These are phyloP conservation scores for Podarcis cretensis DNA, from an alignment of 2,113 vertebrate species.

Conservation along the genomic window DNA sequence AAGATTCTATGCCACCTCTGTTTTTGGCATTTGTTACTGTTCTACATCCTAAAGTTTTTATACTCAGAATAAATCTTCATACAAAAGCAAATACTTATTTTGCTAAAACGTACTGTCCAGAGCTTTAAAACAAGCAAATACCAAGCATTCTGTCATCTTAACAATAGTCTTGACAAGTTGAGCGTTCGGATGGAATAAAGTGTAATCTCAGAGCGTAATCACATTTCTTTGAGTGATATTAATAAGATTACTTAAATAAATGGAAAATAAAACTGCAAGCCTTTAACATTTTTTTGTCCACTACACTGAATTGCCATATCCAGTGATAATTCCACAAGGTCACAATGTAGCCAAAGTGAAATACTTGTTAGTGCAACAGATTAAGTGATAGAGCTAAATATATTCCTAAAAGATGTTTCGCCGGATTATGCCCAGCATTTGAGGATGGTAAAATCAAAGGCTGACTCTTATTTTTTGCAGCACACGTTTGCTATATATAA, in stretches of 20 bases:
- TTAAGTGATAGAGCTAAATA: neutral
- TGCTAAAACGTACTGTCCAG: neutral
- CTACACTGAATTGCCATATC: constrained; percentile 24
- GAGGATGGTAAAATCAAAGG: neutral
- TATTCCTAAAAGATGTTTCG: neutral
- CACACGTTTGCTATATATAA: neutral
- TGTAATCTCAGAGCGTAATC: constrained; percentile 5
- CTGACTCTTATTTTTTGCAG: neutral
- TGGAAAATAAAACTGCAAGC: constrained; percentile 3
- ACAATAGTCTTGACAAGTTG: constrained; percentile 21
- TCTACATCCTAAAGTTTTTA: neutral
- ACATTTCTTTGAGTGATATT: constrained; percentile 31
- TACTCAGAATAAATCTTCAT: constrained; percentile 12
- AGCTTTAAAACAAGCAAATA: constrained; percentile 3
- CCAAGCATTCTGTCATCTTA: constrained; percentile 41
- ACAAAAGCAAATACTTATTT: constrained; percentile 20
- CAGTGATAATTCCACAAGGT: neutral
- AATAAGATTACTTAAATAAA: constrained; percentile 10
- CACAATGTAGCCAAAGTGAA: neutral
- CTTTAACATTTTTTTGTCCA: constrained; percentile 15
- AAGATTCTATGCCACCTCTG: neutral
- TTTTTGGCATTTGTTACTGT: neutral
- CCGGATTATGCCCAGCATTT: neutral
- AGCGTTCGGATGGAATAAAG: neutral
- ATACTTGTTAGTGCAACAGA: neutral